Percentiles rank a stretch among this genome's conserved stretches.
These are phyloP conservation scores for Antheraea pernyi DNA, from an alignment of 1,140 invertebrate species.

Conservation along the genomic window DNA sequence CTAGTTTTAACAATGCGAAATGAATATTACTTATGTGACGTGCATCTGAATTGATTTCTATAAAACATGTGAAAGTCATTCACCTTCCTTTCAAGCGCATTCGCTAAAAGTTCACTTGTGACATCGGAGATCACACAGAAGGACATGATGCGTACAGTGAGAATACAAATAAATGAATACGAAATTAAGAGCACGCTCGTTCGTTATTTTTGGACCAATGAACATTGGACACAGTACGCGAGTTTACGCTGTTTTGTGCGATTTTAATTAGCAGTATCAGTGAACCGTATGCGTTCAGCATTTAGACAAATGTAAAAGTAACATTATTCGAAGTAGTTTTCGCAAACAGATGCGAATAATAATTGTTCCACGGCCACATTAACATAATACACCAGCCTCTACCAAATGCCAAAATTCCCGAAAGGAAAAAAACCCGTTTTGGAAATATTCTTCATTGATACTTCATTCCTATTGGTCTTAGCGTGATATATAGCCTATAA, in stretches of 20 bases:
- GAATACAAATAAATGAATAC: slow-evolving; percentile 9
- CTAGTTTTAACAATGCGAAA: no score
- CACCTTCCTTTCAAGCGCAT: not conserved
- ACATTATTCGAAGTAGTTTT: not conserved
- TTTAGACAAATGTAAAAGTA: not conserved
- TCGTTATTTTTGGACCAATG: slow-evolving; percentile 11
- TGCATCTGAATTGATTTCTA: not conserved
- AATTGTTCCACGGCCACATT: not conserved
- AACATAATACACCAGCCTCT: no score
- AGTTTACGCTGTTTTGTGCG: slow-evolving; percentile 26
- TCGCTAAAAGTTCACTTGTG: not conserved
- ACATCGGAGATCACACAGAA: not conserved
- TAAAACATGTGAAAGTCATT: not conserved
- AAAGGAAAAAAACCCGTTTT: no score
- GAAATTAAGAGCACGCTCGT: slow-evolving; percentile 4
- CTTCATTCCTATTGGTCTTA: no score
- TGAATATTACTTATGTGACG: no score
- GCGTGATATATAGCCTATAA: no score
- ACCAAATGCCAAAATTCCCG: no score
- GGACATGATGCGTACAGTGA: not conserved
- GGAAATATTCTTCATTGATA: no score
- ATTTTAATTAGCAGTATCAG: slow-evolving; percentile 26
- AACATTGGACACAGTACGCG: slow-evolving; percentile 10
- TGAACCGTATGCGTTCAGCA: slow-evolving; percentile 6
- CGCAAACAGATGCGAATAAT: not conserved